phyloP scores from a whole-genome alignment of 1,140 invertebrate species.

The Onthophagus taurus region DNA sequence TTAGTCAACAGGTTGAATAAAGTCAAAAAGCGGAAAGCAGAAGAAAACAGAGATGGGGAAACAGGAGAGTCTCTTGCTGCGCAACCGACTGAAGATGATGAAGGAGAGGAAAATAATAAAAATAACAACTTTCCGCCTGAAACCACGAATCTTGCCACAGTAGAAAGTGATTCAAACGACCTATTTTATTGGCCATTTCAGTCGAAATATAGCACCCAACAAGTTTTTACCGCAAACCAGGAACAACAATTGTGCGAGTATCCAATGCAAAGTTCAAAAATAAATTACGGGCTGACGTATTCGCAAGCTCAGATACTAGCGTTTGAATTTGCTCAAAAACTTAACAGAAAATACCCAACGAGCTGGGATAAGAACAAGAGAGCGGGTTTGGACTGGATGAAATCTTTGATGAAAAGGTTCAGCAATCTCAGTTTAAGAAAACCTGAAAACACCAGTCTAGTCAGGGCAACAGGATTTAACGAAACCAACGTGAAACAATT shows the following conservation, averaged over 20 bases:
- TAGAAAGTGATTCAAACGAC: constrained; percentile 10
- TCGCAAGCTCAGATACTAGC: no score
- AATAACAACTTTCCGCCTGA: not conserved
- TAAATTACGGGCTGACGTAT: no score
- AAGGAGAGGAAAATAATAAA: constrained; percentile 1
- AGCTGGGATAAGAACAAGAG: constrained; percentile 33
- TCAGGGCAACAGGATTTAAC: constrained; percentile 19
- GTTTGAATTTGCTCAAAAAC: no score
- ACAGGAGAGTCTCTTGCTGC: not conserved
- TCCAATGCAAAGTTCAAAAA: constrained; percentile 17
- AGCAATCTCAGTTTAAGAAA: constrained; percentile 32
- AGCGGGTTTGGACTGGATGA: constrained; percentile 34
- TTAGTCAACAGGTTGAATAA: not conserved
- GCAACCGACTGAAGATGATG: not conserved
- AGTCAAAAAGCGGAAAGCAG: not conserved
- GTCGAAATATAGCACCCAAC: constrained; percentile 4
- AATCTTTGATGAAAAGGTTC: constrained; percentile 35
- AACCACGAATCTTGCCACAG: constrained; percentile 4
- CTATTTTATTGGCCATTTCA: constrained; percentile 1
- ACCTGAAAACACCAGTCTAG: constrained; percentile 36
- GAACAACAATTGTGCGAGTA: constrained; percentile 20
- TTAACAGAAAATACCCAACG: constrained; percentile 20
- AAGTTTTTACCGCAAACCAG: constrained; percentile 10
- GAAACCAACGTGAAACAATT: constrained; percentile 7
- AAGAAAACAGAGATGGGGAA: constrained; percentile 3